Evolutionary conservation across 2,888 invertebrate species (phyloP).

Genomic region (Caenorhabditis parvicauda): DNA sequence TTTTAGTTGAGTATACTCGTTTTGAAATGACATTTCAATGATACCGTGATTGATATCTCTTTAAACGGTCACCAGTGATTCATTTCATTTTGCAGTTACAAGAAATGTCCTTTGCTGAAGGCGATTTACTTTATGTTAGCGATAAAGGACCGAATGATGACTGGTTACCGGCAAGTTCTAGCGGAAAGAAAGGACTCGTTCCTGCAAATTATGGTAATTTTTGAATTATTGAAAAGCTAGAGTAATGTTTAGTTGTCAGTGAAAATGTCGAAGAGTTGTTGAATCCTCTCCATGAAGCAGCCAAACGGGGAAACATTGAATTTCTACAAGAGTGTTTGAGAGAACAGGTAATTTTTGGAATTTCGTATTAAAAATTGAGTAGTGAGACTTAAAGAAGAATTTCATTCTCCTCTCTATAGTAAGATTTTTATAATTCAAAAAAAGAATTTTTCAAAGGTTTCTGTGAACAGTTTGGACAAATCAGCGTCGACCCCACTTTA

Average conservation of each 20-base stretch:
- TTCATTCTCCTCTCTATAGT: no score
- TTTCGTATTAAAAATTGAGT: no score
- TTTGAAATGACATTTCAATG: background rate
- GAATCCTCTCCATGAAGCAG: conserved; percentile 72
- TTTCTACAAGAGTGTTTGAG: conserved; percentile 70
- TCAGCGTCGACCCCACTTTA: conserved; percentile 72
- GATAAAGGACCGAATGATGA: conserved; percentile 49
- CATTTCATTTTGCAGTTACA: conserved; percentile 50
- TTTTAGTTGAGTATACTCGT: background rate
- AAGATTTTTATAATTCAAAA: no score
- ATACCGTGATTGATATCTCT: background rate
- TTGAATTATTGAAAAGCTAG: background rate
- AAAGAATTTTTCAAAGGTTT: conserved; percentile 63
- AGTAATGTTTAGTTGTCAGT: conserved; percentile 35
- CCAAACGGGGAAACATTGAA: conserved; percentile 71
- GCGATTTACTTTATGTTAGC: conserved; percentile 66
- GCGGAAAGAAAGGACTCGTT: conserved; percentile 44
- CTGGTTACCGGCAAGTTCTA: conserved; percentile 45
- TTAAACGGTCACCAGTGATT: background rate
- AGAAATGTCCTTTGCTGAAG: conserved; percentile 72
- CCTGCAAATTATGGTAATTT: conserved; percentile 44
- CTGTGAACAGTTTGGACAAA: conserved; percentile 71
- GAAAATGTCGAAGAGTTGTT: conserved; percentile 67
- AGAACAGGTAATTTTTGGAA: conserved; percentile 67
- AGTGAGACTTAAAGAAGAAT: background rate